Conservation (phyloP, 2,888 invertebrate species). For the Vannuccia rotundouncinata region DNA sequence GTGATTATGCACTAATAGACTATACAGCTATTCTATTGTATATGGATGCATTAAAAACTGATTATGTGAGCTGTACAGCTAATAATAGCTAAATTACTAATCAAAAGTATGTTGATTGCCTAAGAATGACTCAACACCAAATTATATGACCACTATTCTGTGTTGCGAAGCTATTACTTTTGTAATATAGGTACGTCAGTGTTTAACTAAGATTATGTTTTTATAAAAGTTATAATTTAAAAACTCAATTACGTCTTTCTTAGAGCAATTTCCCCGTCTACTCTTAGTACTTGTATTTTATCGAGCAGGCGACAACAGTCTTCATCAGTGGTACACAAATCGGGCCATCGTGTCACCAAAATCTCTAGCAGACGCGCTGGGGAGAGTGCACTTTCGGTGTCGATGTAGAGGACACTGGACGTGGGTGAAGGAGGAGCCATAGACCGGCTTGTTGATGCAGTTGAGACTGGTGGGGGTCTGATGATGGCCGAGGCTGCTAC, state of each 20-base stretch:
- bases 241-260: background rate
- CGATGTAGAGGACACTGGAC: background rate
- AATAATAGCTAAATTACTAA: too few relatives aligned
- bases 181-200: too few relatives aligned
- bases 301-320: background rate
- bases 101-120: too few relatives aligned
- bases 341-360: background rate
- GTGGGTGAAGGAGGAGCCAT: background rate
- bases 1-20: too few relatives aligned
- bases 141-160: too few relatives aligned
- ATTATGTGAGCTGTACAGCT: too few relatives aligned
- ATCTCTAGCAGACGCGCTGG: background rate
- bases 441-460: background rate
- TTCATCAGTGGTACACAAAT: background rate
- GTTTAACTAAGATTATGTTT: background rate
- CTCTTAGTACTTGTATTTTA: background rate
- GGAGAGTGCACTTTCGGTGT: constrained; percentile 8
- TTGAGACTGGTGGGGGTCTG: too few relatives aligned
- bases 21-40: too few relatives aligned
- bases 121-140: too few relatives aligned
- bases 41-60: too few relatives aligned
- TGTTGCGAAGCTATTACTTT: too few relatives aligned
- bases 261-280: background rate
- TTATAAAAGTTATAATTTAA: background rate
- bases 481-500: background rate